These are phyloP conservation scores for Zapus hudsonius DNA, from an alignment of 2,113 vertebrate species.

Conservation along the genomic window DNA sequence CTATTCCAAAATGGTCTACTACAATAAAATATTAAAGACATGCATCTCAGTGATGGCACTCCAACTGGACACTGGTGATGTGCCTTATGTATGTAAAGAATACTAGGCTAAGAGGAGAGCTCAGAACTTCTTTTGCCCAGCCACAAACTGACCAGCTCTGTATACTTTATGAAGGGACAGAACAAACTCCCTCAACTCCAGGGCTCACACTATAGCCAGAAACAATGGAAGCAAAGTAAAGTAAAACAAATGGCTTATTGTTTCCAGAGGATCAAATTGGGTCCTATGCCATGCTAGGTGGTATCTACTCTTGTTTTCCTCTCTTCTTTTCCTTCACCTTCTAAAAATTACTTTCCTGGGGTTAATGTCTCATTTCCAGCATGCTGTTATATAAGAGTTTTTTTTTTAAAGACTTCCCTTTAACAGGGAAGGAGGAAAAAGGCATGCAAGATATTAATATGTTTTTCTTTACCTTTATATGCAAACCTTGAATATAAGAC, in stretches of 20 bases:
- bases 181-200: constrained; percentile 48
- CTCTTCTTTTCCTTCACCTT: neutral
- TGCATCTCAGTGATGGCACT: neutral
- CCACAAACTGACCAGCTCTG: neutral
- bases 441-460: neutral
- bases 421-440: neutral
- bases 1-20: constrained; percentile 44
- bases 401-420: neutral
- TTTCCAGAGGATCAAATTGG: constrained; percentile 42
- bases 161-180: constrained; percentile 19
- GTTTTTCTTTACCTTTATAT: neutral
- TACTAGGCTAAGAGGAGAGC: neutral
- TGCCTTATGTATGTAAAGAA: neutral
- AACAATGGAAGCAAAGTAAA: constrained; percentile 58
- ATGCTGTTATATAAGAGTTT: neutral
- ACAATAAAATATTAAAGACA: constrained; percentile 23
- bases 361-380: constrained; percentile 43
- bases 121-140: neutral
- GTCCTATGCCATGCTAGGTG: constrained; percentile 33
- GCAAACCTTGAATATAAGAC: neutral
- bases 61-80: neutral
- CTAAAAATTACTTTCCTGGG: neutral
- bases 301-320: constrained; percentile 12
- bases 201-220: constrained; percentile 62
- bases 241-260: constrained; percentile 57